Conservation (phyloP, 2,113 vertebrate species). For the Pterophyllum scalare region DNA sequence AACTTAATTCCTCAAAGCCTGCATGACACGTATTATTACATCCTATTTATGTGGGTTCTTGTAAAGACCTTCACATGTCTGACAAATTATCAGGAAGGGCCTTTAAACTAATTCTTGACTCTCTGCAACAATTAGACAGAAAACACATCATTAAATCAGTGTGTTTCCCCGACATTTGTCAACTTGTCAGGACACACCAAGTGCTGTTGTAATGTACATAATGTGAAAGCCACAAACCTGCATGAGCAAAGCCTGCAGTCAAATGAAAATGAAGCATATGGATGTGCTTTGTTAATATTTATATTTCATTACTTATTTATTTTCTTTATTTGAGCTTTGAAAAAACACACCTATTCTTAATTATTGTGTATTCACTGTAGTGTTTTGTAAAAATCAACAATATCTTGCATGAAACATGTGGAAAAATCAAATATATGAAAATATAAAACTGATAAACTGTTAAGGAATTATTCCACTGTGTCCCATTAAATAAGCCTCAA, state of each 20-base stretch:
- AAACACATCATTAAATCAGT: constrained; percentile 75
- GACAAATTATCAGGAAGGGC: constrained; percentile 58
- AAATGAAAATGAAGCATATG: constrained; percentile 17
- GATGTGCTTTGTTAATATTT: not conserved
- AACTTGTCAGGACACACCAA: constrained; percentile 72
- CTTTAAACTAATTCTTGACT: constrained; percentile 67
- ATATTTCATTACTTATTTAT: not conserved
- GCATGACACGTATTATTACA: constrained; percentile 42
- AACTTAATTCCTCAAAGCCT: constrained; percentile 36
- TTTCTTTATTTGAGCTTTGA: not conserved
- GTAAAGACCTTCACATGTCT: constrained; percentile 37
- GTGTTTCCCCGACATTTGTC: constrained; percentile 73
- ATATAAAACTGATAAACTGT: constrained; percentile 31
- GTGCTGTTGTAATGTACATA: constrained; percentile 47
- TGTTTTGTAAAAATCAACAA: not conserved
- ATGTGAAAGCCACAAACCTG: constrained; percentile 43
- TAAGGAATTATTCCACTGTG: constrained; percentile 33
- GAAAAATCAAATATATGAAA: constrained; percentile 10
- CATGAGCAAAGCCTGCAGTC: constrained; percentile 19
- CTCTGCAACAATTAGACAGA: constrained; percentile 73
- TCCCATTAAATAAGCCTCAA: constrained; percentile 14
- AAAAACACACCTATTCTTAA: not conserved
- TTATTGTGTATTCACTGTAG: not conserved
- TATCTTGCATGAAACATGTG: not conserved
- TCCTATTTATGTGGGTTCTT: constrained; percentile 37